Evolutionary conservation across 2,113 vertebrate species (phyloP), one percentile per base, ranked within the genome.

Genomic region (Baryphthengus martii): DNA sequence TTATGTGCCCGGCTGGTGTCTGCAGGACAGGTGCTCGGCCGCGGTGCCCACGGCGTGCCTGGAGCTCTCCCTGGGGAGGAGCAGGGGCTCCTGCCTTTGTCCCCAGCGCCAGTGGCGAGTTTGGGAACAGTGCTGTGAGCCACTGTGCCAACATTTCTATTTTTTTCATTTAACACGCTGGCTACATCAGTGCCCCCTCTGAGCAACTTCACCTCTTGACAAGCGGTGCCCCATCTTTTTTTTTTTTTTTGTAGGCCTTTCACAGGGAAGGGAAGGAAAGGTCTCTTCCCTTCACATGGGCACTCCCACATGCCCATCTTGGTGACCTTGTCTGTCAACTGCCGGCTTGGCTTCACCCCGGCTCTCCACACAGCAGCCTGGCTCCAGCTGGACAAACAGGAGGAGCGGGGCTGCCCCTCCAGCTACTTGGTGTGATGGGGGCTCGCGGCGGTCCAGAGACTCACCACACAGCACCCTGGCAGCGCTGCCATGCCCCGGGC

Each of bases 151-250:
- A 5, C 7, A 2, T 4, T 25, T 74, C 47, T 39, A 4, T n/a
- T 39, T 72, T 31, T 63, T 53, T 13, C 44, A 17, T 87, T 77
- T 63, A 87, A 50, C 35, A 24, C 17, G 7, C 7, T 14, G 50
- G 3, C 45, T 1, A 0, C 17, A 50, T 59, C 11, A 1, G 13
- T 14, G 10, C 3, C 21, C 5, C 2, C 5, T 29, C 2, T n/a
- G 3, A 28, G 31, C 5, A 3, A 20, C 39, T 93, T 92, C 56
- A 62, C 28, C 45, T 78, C 35, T 14, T 3, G 3, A 62, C 49
- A 85, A 62, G 37, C 4, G 1, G 16, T 56, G 18, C 19, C 66
- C 66, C 40, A 33, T 63, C 35, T 53, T 18, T 7, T 35, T 53
- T 55, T 18, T 7, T n/a, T 49, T 71, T 76, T 67, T 52, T 13